phyloP scores from a whole-genome alignment of 2,113 vertebrate species.

The Larimichthys crocea region DNA sequence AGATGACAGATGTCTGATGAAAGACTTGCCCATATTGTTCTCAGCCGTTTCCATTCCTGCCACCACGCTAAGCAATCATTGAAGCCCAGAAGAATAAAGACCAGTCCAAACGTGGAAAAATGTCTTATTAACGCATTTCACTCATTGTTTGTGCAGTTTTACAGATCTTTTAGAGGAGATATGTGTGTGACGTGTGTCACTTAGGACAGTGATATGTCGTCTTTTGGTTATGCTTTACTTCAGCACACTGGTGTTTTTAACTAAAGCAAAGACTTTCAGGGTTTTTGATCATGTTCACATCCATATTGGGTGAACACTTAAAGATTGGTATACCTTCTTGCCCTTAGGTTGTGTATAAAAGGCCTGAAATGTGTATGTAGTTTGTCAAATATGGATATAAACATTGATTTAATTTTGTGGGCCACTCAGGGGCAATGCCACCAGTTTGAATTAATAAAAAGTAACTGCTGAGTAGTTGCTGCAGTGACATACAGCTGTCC shows the following conservation, averaged over 20 bases:
- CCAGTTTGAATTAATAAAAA: background rate
- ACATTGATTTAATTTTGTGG: no score
- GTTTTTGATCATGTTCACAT: background rate
- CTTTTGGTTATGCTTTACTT: conserved; percentile 13
- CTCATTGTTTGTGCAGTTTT: conserved; percentile 14
- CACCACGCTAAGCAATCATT: conserved; percentile 16
- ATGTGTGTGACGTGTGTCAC: background rate
- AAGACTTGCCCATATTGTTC: conserved; percentile 58
- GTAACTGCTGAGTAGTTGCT: background rate
- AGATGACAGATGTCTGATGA: conserved; percentile 97
- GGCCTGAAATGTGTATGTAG: background rate
- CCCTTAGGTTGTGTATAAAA: background rate
- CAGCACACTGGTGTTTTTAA: conserved; percentile 11
- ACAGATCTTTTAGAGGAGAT: background rate
- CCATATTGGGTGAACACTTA: background rate
- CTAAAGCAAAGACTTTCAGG: conserved; percentile 10
- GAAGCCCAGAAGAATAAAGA: conserved; percentile 43
- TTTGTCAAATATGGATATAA: background rate
- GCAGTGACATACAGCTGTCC: background rate
- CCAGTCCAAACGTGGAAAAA: conserved; percentile 12
- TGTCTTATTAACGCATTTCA: conserved; percentile 16
- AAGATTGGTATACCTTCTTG: background rate
- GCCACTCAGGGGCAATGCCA: background rate
- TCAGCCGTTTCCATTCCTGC: conserved; percentile 33
- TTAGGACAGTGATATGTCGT: background rate